Evolutionary conservation across 2,113 vertebrate species (phyloP), one percentile per base, ranked within the genome.

Genomic region (Apaloderma vittatum): DNA sequence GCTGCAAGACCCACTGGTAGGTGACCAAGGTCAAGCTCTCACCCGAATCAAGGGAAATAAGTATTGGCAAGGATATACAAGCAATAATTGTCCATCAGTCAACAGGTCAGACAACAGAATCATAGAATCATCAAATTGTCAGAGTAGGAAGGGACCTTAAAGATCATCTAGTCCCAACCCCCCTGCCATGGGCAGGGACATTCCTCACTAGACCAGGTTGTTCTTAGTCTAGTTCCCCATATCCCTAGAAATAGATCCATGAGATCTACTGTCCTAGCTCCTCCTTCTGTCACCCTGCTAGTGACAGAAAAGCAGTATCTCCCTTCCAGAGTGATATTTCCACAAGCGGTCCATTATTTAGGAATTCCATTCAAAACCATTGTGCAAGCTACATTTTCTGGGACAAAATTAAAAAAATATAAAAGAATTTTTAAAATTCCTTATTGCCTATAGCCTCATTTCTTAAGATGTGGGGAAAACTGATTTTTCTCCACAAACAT

Each of bases 401-500:
- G 34, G 8, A 37, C 8, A 79, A 62, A 63, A 68, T 6, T 20
- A 23, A 21, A 8, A 45, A n/a, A 37, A 63, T 62, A 8, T 17
- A 27, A 24, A 8, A 45, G 26, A 37, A 55, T 5, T 15, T n/a
- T n/a, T n/a, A n/a, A n/a, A n/a, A n/a, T n/a, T 79, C 22, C 6
- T 2, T 63, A 19, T 22, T 45, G 13, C 43, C 23, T 52, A 26
- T 13, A 29, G 3, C 12, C 21, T 63, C 3, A 19, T 67, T 67
- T 59, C 45, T 52, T 59, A 20, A 45, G 29, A n/a, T 51, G 15
- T 1, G 21, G 4, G 17, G 3, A 27, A 83, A 87, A 82, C 8
- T 0, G 3, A 18, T 46, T 67, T 36, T 51, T 26, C 3, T 2
- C 10, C 40, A 7, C 5, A 67, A 6, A 8, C 13, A 49, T 3